phyloP scores from a whole-genome alignment of 2,797 vertebrate species.

The Galago senegalensis region DNA sequence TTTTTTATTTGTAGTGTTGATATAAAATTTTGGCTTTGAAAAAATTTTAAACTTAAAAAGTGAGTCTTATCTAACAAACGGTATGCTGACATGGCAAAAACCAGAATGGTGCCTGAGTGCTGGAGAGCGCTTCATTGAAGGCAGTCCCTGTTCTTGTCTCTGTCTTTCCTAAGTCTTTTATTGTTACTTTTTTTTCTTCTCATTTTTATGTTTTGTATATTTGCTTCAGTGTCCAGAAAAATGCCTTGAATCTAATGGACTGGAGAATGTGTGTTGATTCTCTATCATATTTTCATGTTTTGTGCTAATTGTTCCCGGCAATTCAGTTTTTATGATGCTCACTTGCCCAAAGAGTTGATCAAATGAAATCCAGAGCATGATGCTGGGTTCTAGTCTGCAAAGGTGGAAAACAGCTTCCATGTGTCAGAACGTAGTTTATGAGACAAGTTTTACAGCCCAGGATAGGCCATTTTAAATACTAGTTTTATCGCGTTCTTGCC shows the following conservation, averaged over 20 bases:
- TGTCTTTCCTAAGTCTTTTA: slow-evolving; percentile 1
- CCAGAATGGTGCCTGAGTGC: background rate
- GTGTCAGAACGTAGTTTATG: background rate
- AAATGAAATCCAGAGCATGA: background rate
- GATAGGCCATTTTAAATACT: background rate
- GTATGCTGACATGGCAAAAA: background rate
- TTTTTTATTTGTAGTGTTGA: background rate
- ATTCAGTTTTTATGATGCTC: background rate
- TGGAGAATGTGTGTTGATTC: background rate
- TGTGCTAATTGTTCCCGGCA: background rate
- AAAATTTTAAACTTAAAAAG: slow-evolving; percentile 52
- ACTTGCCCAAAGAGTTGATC: background rate
- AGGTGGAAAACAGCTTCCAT: background rate
- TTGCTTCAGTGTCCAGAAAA: slow-evolving; percentile 32
- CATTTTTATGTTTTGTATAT: background rate
- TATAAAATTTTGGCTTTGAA: slow-evolving; percentile 37
- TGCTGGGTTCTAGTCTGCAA: background rate
- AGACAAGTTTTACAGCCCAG: background rate
- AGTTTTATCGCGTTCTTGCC: background rate
- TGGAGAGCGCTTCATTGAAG: background rate
- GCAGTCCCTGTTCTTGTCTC: background rate
- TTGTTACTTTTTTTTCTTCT: background rate
- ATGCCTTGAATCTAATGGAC: background rate
- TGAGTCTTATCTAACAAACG: background rate
- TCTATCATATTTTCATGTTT: slow-evolving; percentile 1